These are phyloP conservation scores for Origma solitaria DNA, from an alignment of 2,113 vertebrate species.

Conservation along the genomic window DNA sequence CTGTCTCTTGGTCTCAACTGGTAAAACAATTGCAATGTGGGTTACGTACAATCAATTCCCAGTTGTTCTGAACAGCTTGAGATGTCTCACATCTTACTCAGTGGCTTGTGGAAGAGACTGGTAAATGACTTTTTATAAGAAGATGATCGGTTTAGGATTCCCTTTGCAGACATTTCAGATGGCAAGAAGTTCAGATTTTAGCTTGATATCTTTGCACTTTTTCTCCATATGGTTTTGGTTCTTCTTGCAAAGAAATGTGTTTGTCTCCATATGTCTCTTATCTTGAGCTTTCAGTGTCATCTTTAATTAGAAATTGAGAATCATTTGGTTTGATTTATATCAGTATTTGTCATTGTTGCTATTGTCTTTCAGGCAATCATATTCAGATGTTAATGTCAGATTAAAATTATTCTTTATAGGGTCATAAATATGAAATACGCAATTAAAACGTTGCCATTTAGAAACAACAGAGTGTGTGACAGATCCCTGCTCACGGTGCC, in stretches of 20 bases:
- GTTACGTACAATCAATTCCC: slow-evolving; percentile 65
- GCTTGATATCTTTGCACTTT: slow-evolving; percentile 41
- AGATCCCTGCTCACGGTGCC: background rate
- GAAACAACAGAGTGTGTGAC: background rate
- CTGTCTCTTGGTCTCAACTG: slow-evolving; percentile 62
- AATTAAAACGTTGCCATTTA: slow-evolving; percentile 4
- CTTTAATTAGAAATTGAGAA: slow-evolving; percentile 59
- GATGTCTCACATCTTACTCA: slow-evolving; percentile 60
- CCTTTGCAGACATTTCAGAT: slow-evolving; percentile 38
- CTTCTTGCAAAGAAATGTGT: slow-evolving; percentile 32
- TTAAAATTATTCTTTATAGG: slow-evolving; percentile 32
- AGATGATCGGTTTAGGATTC: slow-evolving; percentile 42
- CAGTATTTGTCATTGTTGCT: slow-evolving; percentile 16
- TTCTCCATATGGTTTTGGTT: slow-evolving; percentile 41
- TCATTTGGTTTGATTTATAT: slow-evolving; percentile 29
- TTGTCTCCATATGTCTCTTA: slow-evolving; percentile 53
- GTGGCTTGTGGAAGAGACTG: slow-evolving; percentile 44
- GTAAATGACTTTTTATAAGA: slow-evolving; percentile 47
- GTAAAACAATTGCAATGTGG: slow-evolving; percentile 52
- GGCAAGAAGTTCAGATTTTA: slow-evolving; percentile 50
- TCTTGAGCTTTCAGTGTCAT: slow-evolving; percentile 38
- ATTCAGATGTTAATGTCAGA: slow-evolving; percentile 33
- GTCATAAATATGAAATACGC: slow-evolving; percentile 55
- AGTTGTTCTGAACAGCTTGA: slow-evolving; percentile 69
- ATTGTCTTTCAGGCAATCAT: slow-evolving; percentile 40